Evolutionary conservation across 2,888 invertebrate species (phyloP).

Genomic region (Helicoverpa assulta): DNA sequence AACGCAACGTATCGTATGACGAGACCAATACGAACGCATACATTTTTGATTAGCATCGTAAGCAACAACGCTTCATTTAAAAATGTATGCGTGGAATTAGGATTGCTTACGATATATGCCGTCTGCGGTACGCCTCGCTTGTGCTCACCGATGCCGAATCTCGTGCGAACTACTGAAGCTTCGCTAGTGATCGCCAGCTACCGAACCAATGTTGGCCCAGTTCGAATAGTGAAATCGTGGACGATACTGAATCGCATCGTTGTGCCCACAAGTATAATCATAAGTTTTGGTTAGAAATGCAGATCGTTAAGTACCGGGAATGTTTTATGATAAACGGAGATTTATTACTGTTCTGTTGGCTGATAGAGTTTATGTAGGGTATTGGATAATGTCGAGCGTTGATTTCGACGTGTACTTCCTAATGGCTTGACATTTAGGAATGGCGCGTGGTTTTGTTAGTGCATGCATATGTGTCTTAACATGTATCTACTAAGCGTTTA

Average conservation of each 20-base stretch:
- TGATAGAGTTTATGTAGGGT: slow-evolving; percentile 58
- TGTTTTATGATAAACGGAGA: slow-evolving; percentile 51
- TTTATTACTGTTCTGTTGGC: slow-evolving; percentile 64
- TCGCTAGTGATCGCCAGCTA: slow-evolving; percentile 15
- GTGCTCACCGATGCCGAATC: neutral
- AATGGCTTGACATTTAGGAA: slow-evolving; percentile 28
- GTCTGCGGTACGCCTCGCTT: neutral
- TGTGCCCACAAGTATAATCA: slow-evolving; percentile 23
- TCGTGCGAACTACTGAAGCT: slow-evolving; percentile 4
- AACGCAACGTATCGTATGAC: too few species aligned
- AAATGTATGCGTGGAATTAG: too few species aligned
- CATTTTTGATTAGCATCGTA: too few species aligned
- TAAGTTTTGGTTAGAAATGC: slow-evolving; percentile 41
- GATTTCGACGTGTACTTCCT: slow-evolving; percentile 39
- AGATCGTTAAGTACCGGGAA: slow-evolving; percentile 39
- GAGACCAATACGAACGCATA: too few species aligned
- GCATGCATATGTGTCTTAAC: slow-evolving; percentile 68
- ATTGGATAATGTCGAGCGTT: slow-evolving; percentile 54
- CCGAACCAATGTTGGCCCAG: slow-evolving; percentile 26
- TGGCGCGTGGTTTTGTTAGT: slow-evolving; percentile 61
- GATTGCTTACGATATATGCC: too few species aligned
- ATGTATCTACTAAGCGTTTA: slow-evolving; percentile 60
- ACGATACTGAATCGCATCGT: slow-evolving; percentile 20
- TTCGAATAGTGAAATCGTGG: slow-evolving; percentile 15
- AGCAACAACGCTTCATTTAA: too few species aligned